Conservation (phyloP, 2,888 invertebrate genomes). For the Seira ritae region DNA sequence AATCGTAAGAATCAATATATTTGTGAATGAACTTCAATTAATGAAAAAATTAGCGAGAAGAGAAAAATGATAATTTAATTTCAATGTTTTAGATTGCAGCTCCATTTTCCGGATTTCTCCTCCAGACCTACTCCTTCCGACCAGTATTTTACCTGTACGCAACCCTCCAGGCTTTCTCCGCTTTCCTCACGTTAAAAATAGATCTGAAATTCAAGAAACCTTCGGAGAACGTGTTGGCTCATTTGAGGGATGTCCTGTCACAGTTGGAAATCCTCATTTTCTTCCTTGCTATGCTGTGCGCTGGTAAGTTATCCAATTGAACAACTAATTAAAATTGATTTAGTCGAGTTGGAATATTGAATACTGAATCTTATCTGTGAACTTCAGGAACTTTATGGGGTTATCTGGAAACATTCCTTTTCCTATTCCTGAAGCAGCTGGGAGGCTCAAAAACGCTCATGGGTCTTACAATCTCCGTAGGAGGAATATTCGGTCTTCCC, state of each 20-base stretch:
- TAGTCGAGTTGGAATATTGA: neutral
- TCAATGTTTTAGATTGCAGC: constrained; percentile 82
- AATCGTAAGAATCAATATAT: constrained; percentile 77
- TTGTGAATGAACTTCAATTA: too few relatives aligned
- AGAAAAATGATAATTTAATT: too few relatives aligned
- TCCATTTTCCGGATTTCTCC: constrained; percentile 84
- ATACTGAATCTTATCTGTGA: neutral
- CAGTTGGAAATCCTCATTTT: constrained; percentile 84
- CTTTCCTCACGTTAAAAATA: constrained; percentile 83
- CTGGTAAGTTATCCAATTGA: constrained; percentile 83
- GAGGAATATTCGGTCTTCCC: constrained; percentile 85
- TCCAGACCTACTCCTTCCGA: constrained; percentile 79
- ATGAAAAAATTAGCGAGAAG: too few relatives aligned
- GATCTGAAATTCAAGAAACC: constrained; percentile 87
- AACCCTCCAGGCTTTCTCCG: constrained; percentile 82
- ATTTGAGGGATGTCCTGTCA: constrained; percentile 82
- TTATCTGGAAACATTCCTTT: constrained; percentile 87
- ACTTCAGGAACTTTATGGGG: constrained; percentile 86
- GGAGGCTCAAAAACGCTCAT: constrained; percentile 85
- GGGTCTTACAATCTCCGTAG: constrained; percentile 88
- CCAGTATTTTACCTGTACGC: constrained; percentile 88
- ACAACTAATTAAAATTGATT: neutral
- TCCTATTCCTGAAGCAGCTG: constrained; percentile 87
- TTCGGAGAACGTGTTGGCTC: constrained; percentile 82
- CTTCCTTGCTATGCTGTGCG: constrained; percentile 84